phyloP scores from a whole-genome alignment of 2,888 invertebrate species.

The Microctonus hyperodae region DNA sequence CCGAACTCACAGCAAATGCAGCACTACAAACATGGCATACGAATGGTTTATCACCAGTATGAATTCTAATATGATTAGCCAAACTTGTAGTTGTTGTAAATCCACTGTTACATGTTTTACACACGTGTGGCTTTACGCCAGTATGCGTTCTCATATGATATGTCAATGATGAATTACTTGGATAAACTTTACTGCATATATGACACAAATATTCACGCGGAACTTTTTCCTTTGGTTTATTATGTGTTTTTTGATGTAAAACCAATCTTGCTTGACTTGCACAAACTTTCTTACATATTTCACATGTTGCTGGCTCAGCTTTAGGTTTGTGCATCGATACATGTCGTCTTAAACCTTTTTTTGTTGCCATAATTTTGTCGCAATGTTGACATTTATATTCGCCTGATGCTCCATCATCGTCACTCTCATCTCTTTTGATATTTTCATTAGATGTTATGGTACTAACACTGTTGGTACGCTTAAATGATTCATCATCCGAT shows the following conservation, averaged over 20 bases:
- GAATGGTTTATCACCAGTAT: conserved; percentile 61
- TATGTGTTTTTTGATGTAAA: conserved; percentile 59
- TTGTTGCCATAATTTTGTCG: conserved; percentile 60
- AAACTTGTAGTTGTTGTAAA: conserved; percentile 61
- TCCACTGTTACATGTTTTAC: conserved; percentile 61
- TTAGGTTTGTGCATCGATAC: conserved; percentile 61
- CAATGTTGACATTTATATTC: conserved; percentile 62
- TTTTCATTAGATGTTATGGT: conserved; percentile 14
- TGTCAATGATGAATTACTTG: conserved; percentile 60
- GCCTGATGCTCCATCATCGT: conserved; percentile 34
- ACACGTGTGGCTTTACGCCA: conserved; percentile 60
- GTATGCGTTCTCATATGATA: conserved; percentile 62
- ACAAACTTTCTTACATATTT: conserved; percentile 60
- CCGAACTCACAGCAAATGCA: conserved; percentile 61
- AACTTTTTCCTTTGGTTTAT: conserved; percentile 59
- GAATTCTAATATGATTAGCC: conserved; percentile 60
- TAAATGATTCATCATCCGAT: conserved; percentile 53
- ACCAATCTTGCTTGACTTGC: conserved; percentile 59
- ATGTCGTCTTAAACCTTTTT: conserved; percentile 59
- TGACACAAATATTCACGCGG: conserved; percentile 61
- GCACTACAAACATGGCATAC: conserved; percentile 62
- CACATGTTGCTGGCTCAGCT: conserved; percentile 59
- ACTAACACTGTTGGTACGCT: neutral
- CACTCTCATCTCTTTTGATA: conserved; percentile 37
- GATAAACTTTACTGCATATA: conserved; percentile 62